Percentiles rank a stretch among this genome's conserved stretches.
Evolutionary conservation across 1,140 invertebrate genomes (phyloP).

Genomic region (Bactericera cockerelli): DNA sequence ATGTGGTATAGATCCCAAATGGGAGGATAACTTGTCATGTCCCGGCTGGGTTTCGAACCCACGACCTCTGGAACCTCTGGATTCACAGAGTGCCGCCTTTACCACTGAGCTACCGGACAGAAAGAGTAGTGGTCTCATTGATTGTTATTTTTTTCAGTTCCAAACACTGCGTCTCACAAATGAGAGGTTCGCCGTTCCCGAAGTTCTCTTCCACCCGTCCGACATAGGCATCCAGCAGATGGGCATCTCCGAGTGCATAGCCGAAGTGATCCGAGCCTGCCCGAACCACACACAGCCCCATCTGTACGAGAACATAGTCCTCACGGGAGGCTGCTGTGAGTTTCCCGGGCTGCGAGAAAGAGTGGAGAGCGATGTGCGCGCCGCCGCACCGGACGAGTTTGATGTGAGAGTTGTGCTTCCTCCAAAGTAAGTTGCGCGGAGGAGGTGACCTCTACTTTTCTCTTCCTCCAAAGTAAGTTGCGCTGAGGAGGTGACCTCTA

Average conservation of each 20-base stretch:
- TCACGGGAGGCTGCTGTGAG: slow-evolving; percentile 76
- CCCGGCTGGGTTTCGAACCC: no score
- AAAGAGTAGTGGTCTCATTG: no score
- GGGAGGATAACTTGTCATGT: no score
- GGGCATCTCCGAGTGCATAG: slow-evolving; percentile 83
- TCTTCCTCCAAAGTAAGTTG: slow-evolving; percentile 20
- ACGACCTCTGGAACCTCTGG: no score
- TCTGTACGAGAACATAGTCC: slow-evolving; percentile 72
- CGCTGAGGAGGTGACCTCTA: no score
- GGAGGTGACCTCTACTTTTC: no score
- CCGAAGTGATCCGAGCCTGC: slow-evolving; percentile 52
- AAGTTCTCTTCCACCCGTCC: slow-evolving; percentile 86
- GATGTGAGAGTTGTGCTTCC: slow-evolving; percentile 55
- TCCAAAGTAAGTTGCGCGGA: slow-evolving; percentile 40
- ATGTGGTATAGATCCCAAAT: no score
- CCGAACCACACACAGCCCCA: slow-evolving; percentile 64
- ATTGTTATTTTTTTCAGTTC: slow-evolving; percentile 28
- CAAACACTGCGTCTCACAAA: slow-evolving; percentile 80
- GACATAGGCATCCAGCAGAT: slow-evolving; percentile 89
- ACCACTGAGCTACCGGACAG: no score
- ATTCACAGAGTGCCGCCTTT: no score
- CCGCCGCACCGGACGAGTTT: slow-evolving; percentile 56
- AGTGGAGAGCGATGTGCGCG: slow-evolving; percentile 61
- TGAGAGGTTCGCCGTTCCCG: slow-evolving; percentile 83
- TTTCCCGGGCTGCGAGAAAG: slow-evolving; percentile 74